Evolutionary conservation across 2,113 vertebrate species (phyloP).

Genomic region (Harpagus bidentatus): DNA sequence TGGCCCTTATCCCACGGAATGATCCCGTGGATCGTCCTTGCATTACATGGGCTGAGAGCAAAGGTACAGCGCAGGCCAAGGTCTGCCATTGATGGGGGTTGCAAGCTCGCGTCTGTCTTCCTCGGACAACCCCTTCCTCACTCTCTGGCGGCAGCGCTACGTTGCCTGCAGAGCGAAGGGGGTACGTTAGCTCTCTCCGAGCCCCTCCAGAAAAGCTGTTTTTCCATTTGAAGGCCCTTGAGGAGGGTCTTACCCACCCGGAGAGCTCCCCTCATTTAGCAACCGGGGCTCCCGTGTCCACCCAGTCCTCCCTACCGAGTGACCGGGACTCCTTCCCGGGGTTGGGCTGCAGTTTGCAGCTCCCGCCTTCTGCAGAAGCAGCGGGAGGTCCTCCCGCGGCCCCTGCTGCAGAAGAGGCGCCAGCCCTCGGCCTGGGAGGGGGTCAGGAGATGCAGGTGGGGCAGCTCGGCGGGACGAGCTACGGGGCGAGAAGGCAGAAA

Average conservation of each 20-base stretch:
- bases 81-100: background rate
- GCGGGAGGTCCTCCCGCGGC: background rate
- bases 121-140: background rate
- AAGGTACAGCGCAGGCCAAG: background rate
- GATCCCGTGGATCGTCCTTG: background rate
- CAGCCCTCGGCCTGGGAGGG: background rate
- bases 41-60: accelerated
- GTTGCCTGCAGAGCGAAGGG: accelerated
- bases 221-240: background rate
- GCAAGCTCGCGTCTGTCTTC: accelerated
- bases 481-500: background rate
- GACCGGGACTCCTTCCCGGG: background rate
- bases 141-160: accelerated
- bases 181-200: no score
- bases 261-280: background rate
- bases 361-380: accelerated
- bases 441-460: accelerated
- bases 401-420: background rate
- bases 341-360: background rate
- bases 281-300: background rate
- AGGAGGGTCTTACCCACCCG: background rate
- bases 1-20: background rate
- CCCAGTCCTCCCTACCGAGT: no score
- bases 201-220: background rate
- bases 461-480: no score